Percentiles rank a stretch among this genome's conserved stretches.
These are phyloP conservation scores for Propithecus perrieri DNA, from an alignment of 2,797 vertebrate genomes.

Conservation along the genomic window DNA sequence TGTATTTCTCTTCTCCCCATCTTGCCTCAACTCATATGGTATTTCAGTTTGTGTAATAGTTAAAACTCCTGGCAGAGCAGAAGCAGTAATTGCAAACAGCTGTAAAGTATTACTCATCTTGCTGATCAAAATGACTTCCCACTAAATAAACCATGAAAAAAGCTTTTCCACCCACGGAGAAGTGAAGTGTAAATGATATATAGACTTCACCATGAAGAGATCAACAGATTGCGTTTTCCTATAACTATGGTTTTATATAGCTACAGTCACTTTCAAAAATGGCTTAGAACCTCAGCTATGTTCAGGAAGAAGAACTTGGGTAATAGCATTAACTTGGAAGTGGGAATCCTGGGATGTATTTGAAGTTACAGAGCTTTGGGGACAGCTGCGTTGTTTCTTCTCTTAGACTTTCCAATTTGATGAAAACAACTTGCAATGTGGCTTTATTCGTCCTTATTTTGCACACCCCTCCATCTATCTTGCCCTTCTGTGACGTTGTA, in stretches of 20 bases:
- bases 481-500: not conserved
- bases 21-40: constrained; percentile 79
- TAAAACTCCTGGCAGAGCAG: constrained; percentile 91
- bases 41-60: constrained; percentile 87
- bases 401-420: constrained; percentile 67
- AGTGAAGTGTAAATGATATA: constrained; percentile 92
- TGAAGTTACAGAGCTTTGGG: constrained; percentile 52
- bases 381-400: constrained; percentile 62
- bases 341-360: constrained; percentile 74
- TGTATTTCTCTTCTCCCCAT: constrained; percentile 75
- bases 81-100: constrained; percentile 95
- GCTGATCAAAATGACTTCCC: constrained; percentile 98
- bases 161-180: constrained; percentile 94
- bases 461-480: not conserved
- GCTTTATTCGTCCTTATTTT: not conserved
- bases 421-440: constrained; percentile 40
- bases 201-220: constrained; percentile 88
- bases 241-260: constrained; percentile 81
- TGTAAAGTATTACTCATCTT: constrained; percentile 94
- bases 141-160: constrained; percentile 99
- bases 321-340: constrained; percentile 66
- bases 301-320: constrained; percentile 77
- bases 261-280: constrained; percentile 83
- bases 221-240: constrained; percentile 93
- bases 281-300: constrained; percentile 77